Conservation (phyloP, 2,888 invertebrate species). For the Lasioglossum calceatum region DNA sequence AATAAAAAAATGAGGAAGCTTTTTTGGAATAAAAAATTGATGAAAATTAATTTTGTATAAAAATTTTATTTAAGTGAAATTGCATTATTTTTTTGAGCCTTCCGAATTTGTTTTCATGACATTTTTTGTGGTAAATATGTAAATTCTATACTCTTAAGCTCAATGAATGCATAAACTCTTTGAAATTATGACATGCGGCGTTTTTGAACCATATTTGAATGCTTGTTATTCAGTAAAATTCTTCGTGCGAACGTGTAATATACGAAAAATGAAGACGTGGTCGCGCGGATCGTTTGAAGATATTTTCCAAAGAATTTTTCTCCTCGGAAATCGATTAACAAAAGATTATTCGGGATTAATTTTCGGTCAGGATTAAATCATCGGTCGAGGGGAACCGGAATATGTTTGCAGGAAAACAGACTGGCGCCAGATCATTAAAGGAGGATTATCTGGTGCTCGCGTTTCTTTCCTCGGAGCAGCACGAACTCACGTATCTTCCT, state of each 20-base stretch:
- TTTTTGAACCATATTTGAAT: background rate
- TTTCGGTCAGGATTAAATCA: conserved; percentile 41
- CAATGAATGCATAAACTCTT: too few species aligned
- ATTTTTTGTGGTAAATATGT: too few species aligned
- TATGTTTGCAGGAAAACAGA: conserved; percentile 28
- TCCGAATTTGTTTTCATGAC: too few species aligned
- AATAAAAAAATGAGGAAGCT: too few species aligned
- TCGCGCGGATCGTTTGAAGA: background rate
- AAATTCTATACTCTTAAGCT: too few species aligned
- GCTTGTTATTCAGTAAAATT: background rate
- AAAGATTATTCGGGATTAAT: conserved; percentile 52
- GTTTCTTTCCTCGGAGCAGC: conserved; percentile 29
- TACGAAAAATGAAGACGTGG: background rate
- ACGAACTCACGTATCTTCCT: conserved; percentile 24
- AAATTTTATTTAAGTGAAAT: too few species aligned
- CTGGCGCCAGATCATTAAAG: conserved; percentile 33
- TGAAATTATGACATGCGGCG: too few species aligned
- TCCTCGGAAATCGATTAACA: conserved; percentile 42
- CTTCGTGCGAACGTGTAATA: background rate
- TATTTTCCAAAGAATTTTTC: background rate
- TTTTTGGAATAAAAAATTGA: too few species aligned
- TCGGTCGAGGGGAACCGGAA: conserved; percentile 10
- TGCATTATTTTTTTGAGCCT: too few species aligned
- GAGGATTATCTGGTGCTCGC: conserved; percentile 36
- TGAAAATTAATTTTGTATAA: too few species aligned